phyloP scores from a whole-genome alignment of 2,888 invertebrate genomes.

The Drosophila colorata region DNA sequence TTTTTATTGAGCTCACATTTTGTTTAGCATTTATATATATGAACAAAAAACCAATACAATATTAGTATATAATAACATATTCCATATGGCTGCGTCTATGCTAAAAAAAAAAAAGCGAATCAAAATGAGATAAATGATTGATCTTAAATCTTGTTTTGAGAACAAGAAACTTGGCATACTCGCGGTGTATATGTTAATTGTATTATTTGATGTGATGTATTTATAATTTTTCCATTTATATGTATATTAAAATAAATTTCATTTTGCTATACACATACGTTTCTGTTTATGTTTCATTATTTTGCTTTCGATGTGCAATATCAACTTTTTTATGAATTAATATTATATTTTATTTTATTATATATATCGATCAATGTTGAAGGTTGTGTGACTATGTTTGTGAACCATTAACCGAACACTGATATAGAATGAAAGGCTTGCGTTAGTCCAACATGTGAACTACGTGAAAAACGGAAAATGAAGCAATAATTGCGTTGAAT shows the following conservation, averaged over 20 bases:
- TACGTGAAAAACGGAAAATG: slow-evolving; percentile 40
- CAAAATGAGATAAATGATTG: slow-evolving; percentile 18
- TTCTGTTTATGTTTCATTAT: slow-evolving; percentile 25
- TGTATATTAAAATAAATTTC: slow-evolving; percentile 66
- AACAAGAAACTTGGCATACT: slow-evolving; percentile 44
- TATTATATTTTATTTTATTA: slow-evolving; percentile 26
- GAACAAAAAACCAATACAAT: slow-evolving; percentile 54
- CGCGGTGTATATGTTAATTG: slow-evolving; percentile 67
- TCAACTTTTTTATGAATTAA: slow-evolving; percentile 31
- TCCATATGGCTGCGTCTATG: slow-evolving; percentile 53
- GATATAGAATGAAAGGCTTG: slow-evolving; percentile 51
- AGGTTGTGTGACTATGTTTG: slow-evolving; percentile 76
- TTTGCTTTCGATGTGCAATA: slow-evolving; percentile 48
- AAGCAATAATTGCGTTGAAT: slow-evolving; percentile 75
- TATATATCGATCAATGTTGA: slow-evolving; percentile 63
- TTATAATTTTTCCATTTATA: slow-evolving; percentile 70
- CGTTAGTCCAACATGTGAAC: slow-evolving; percentile 56
- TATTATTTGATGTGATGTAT: slow-evolving; percentile 78
- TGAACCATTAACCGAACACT: slow-evolving; percentile 67
- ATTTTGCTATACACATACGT: slow-evolving; percentile 55
- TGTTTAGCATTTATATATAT: slow-evolving; percentile 68
- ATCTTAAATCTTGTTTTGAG: slow-evolving; percentile 44
- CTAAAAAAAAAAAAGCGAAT: slow-evolving; percentile 11
- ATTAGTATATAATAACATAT: slow-evolving; percentile 61
- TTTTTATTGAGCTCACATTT: slow-evolving; percentile 56